Evolutionary conservation across 2,888 invertebrate genomes (phyloP).

Genomic region (Lysandra coridon): DNA sequence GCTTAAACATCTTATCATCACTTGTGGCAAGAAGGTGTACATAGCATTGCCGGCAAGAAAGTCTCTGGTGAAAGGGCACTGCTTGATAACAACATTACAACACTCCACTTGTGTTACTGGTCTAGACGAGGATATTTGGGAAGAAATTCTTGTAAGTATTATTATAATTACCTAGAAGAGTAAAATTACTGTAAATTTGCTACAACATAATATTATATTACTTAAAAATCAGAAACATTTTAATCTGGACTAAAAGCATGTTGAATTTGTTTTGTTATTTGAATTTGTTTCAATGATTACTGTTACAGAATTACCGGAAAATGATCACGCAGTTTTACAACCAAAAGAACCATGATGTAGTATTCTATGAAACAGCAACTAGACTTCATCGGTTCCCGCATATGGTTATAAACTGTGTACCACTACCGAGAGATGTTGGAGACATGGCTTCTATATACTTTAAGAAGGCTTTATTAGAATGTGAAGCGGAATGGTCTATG

Average conservation of each 20-base stretch:
- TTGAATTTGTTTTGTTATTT: not conserved
- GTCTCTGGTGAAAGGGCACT: constrained; percentile 92
- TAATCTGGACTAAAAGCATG: not conserved
- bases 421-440: constrained; percentile 89
- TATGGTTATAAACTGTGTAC: constrained; percentile 93
- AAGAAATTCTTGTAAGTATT: constrained; percentile 86
- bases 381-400: constrained; percentile 88
- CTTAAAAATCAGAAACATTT: not conserved
- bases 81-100: constrained; percentile 90
- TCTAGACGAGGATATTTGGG: constrained; percentile 97
- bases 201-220: not conserved
- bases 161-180: not conserved
- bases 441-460: constrained; percentile 97
- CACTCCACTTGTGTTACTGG: constrained; percentile 90
- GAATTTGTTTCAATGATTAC: constrained; percentile 29
- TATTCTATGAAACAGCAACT: constrained; percentile 95
- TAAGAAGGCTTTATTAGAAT: constrained; percentile 97
- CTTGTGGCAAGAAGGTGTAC: constrained; percentile 91
- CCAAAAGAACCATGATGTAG: constrained; percentile 86
- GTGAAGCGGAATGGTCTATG: constrained; percentile 96
- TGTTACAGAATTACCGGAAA: constrained; percentile 85
- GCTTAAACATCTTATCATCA: constrained; percentile 91
- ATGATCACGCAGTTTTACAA: constrained; percentile 89
- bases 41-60: constrained; percentile 89
- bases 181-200: too few species aligned